Percentiles rank a stretch among this genome's conserved stretches.
phyloP scores from a whole-genome alignment of 1,140 invertebrate species.

The Caerostris extrusa region DNA sequence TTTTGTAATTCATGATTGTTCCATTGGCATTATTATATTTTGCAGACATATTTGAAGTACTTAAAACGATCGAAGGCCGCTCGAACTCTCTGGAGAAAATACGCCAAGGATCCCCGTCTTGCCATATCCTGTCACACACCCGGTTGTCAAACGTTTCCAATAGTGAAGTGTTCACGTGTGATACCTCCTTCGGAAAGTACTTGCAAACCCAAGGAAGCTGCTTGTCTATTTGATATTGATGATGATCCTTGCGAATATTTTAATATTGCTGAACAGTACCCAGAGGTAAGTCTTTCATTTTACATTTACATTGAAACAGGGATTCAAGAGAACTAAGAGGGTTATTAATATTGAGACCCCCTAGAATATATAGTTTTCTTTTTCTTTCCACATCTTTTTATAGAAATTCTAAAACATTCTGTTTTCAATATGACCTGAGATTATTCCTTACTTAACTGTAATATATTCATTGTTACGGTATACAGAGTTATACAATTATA shows the following conservation, averaged over 20 bases:
- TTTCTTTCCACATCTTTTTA: background rate
- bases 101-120: slow-evolving; percentile 60
- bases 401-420: no score
- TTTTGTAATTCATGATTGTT: no score
- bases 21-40: background rate
- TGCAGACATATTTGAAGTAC: slow-evolving; percentile 54
- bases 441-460: no score
- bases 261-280: slow-evolving; percentile 87
- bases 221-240: slow-evolving; percentile 91
- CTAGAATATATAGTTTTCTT: background rate
- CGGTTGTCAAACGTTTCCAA: slow-evolving; percentile 37
- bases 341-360: no score
- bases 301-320: no score
- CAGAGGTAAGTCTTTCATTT: slow-evolving; percentile 70
- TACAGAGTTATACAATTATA: no score
- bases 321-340: no score
- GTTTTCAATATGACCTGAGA: no score
- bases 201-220: slow-evolving; percentile 81
- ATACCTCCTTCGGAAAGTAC: background rate
- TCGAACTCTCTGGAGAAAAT: slow-evolving; percentile 62
- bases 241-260: slow-evolving; percentile 92
- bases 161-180: slow-evolving; percentile 8
- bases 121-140: background rate
- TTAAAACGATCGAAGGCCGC: slow-evolving; percentile 68
- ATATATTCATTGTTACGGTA: no score